These are phyloP conservation scores for Lynx canadensis DNA, from an alignment of 2,113 vertebrate species.

Conservation along the genomic window DNA sequence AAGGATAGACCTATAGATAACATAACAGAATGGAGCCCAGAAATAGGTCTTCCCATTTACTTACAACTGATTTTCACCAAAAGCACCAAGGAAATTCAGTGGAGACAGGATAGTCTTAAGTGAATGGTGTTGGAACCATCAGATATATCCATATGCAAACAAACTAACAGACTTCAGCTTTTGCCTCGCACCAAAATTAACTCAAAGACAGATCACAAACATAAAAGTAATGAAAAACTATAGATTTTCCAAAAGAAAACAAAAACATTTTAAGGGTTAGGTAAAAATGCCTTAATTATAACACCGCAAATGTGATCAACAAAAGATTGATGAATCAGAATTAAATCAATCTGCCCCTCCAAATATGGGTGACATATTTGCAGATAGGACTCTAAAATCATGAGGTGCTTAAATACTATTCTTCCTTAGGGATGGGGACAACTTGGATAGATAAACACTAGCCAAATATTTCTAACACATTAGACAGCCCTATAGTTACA, in stretches of 20 bases:
- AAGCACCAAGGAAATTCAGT: neutral
- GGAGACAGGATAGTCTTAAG: neutral
- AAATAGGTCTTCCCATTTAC: neutral
- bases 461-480: no score
- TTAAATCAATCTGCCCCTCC: neutral
- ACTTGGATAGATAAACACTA: no score
- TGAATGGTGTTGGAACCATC: neutral
- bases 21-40: neutral
- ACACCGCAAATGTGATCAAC: neutral
- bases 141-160: neutral
- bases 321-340: neutral
- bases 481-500: no score
- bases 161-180: neutral
- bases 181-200: neutral
- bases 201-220: neutral
- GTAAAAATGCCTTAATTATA: neutral
- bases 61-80: neutral
- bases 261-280: neutral
- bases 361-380: neutral
- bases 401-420: no score
- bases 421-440: no score
- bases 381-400: neutral
- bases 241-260: neutral
- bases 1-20: neutral
- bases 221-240: neutral